Base-by-base conservation (phyloP, 2,797 vertebrate genomes). In the Aldrovandia affinis region DNA sequence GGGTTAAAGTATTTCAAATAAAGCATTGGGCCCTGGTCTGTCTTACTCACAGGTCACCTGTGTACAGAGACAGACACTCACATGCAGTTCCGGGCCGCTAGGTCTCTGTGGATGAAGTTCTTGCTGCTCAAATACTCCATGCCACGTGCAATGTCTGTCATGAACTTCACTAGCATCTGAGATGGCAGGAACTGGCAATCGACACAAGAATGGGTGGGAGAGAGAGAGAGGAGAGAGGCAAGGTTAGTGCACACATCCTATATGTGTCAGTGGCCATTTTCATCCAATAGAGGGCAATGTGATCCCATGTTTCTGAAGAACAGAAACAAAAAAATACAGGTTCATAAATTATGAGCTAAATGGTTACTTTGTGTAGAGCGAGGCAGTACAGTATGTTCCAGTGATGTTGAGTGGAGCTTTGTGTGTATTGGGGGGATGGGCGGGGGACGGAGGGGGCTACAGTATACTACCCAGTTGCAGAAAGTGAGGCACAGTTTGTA, bases 31-130 rank as follows among this genome's bases (percentile, higher is more conserved):
- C 57, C 0, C 57, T 20, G 57, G 57, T 5, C 18, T 59, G 25
- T 4, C 57, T 18, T 59, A 22, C 20, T 25, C 20, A 20, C 25
- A 18, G 47, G 47, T 50, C 6, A 12, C 47, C 12, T 70, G 2
- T 3, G 14, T 36, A 33, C 65, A 47, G 59, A 68, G 20, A 0
- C 25, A 1, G 47, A 81, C 25, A 89, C 96, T 94, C 91, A 97
- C 97, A 98, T 98, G 96, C 97, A 98, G 90, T 98, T 98, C 28
- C 97, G 96, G 81, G 97, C 97, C 0, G 97, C 97, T 1, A 98
- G 94, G 91, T 98, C 97, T 80, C 97, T 94, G 89, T 98, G 97
- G 84, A 98, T 98, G 92, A 98, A 98, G 88, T 95, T 97, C 93
- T 97, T 97, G 88, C 89, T 91, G 86, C 97, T 96, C 85, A 98